Conservation (phyloP, 2,888 invertebrate species). For the Drosophila rellima region DNA sequence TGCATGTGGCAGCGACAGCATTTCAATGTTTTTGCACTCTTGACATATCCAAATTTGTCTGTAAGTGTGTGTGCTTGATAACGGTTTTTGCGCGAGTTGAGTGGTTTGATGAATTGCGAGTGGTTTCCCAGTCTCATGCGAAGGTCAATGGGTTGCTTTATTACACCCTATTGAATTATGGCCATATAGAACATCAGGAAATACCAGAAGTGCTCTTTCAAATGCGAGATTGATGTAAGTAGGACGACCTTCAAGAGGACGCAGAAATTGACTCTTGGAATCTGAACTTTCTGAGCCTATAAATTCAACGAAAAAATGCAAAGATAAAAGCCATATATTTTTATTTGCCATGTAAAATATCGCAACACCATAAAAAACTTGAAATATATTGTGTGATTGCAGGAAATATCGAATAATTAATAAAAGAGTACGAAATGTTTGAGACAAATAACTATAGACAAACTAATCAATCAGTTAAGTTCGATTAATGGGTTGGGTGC, state of each 20-base stretch:
- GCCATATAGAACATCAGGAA: conserved; percentile 33
- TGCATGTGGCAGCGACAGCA: conserved; percentile 59
- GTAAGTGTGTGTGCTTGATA: conserved; percentile 43
- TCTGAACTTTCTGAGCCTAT: neutral
- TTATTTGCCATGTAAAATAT: too few relatives aligned
- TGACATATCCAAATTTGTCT: conserved; percentile 50
- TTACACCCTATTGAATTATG: conserved; percentile 23
- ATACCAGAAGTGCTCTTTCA: conserved; percentile 14
- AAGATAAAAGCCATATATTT: too few relatives aligned
- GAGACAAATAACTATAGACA: too few relatives aligned
- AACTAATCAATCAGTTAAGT: too few relatives aligned
- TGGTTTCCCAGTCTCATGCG: conserved; percentile 36
- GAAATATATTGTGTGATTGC: too few relatives aligned
- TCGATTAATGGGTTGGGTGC: neutral
- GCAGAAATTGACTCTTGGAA: neutral
- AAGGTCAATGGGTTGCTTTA: conserved; percentile 54
- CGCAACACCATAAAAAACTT: too few relatives aligned
- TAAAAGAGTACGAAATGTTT: too few relatives aligned
- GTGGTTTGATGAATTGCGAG: conserved; percentile 44
- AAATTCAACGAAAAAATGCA: neutral
- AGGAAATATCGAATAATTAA: too few relatives aligned
- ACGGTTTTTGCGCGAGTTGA: conserved; percentile 47
- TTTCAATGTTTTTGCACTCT: conserved; percentile 43
- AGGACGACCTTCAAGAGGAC: neutral
- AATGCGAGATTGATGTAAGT: conserved; percentile 3